Evolutionary conservation across 2,797 vertebrate species (phyloP).

Genomic region (Coreius guichenoti): DNA sequence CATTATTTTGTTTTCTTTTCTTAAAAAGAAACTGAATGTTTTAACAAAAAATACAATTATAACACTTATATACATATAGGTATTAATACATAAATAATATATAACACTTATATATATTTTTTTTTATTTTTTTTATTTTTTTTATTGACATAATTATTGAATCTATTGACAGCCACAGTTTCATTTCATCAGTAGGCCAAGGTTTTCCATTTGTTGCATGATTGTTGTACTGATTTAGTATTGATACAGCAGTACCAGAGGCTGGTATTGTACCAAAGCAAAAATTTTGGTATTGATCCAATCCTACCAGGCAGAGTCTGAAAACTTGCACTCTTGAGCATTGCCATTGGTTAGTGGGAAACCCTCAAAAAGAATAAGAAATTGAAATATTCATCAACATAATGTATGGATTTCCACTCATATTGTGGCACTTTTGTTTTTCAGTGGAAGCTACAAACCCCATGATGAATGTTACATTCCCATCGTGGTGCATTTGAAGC

Average conservation of each 20-base stretch:
- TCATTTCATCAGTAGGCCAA: neutral
- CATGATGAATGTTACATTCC: neutral
- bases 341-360: neutral
- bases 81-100: neutral
- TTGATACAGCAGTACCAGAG: constrained; percentile 12
- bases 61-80: neutral
- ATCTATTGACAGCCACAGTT: neutral
- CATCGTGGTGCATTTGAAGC: neutral
- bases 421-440: neutral
- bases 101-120: neutral
- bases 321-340: constrained; percentile 5
- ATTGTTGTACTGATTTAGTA: neutral
- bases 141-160: neutral
- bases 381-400: constrained; percentile 13
- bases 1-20: neutral
- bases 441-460: neutral
- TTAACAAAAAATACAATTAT: neutral
- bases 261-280: constrained; percentile 6
- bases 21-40: neutral
- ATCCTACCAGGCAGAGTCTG: neutral
- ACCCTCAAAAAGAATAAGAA: neutral
- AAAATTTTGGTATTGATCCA: constrained; percentile 3
- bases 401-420: neutral
- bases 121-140: neutral
- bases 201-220: neutral